Evolutionary conservation across 1,140 invertebrate genomes (phyloP).

Genomic region (Wasmannia auropunctata): DNA sequence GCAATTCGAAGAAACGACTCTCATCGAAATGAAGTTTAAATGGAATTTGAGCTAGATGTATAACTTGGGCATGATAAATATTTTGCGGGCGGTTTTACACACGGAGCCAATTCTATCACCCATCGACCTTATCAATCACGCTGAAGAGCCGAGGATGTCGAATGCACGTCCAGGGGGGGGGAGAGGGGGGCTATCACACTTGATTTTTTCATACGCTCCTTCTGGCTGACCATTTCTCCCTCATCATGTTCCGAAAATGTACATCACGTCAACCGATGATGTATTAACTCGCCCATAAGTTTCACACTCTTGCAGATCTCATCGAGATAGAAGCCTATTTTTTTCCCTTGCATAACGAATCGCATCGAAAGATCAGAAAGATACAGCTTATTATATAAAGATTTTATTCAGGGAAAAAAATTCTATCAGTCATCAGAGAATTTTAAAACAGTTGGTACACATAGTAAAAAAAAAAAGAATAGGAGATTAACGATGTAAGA

Average conservation of each 20-base stretch:
- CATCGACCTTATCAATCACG: conserved; percentile 45
- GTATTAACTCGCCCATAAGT: conserved; percentile 36
- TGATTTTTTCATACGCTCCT: conserved; percentile 22
- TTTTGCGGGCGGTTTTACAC: conserved; percentile 19
- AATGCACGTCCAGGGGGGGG: not conserved
- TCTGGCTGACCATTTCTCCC: conserved; percentile 26
- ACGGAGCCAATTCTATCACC: not conserved
- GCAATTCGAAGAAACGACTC: not conserved
- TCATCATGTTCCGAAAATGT: conserved; percentile 40
- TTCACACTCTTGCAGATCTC: not conserved
- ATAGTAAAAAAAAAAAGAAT: too few relatives aligned
- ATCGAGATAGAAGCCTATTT: not conserved
- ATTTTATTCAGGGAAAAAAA: not conserved
- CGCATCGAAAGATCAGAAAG: not conserved
- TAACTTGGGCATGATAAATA: conserved; percentile 23
- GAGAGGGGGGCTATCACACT: not conserved
- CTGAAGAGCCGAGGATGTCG: conserved; percentile 10
- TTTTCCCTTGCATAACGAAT: not conserved
- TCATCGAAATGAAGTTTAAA: conserved; percentile 14
- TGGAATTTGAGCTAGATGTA: not conserved
- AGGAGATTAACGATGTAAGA: not conserved
- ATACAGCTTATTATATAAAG: not conserved
- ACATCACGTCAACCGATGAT: conserved; percentile 52
- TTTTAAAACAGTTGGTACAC: not conserved
- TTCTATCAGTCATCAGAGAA: not conserved